These are phyloP conservation scores for Diarsia brunnea DNA, from an alignment of 2,888 invertebrate genomes.

Conservation along the genomic window DNA sequence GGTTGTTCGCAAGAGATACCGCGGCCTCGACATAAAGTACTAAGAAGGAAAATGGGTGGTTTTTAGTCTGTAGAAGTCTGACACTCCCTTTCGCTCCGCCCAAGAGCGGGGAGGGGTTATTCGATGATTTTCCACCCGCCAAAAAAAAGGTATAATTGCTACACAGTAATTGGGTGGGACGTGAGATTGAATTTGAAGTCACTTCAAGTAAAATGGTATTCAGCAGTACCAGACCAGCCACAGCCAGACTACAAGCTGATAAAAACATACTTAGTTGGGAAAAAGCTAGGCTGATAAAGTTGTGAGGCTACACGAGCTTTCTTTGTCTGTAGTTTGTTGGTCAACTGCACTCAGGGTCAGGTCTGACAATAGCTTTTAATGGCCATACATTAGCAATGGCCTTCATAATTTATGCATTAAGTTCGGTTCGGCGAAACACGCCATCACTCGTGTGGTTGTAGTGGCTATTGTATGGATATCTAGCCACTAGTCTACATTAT, in stretches of 20 bases:
- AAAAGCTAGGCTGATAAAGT: not conserved
- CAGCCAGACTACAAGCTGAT: not conserved
- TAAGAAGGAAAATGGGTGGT: too few species aligned
- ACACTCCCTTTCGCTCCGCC: too few species aligned
- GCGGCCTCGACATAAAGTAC: too few species aligned
- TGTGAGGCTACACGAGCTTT: not conserved
- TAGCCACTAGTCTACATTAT: not conserved
- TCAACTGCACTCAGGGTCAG: constrained; percentile 22
- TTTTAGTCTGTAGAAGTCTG: too few species aligned
- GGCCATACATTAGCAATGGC: constrained; percentile 29
- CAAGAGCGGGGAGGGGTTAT: too few species aligned
- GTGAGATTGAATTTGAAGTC: not conserved
- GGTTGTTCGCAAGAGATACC: too few species aligned
- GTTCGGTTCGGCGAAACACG: constrained; percentile 30
- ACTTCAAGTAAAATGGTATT: not conserved
- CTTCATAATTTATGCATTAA: constrained; percentile 51
- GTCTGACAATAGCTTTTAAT: constrained; percentile 9
- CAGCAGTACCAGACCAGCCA: not conserved
- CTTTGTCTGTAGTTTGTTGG: not conserved
- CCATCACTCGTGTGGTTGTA: constrained; percentile 21
- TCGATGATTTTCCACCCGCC: too few species aligned
- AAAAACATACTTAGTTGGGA: not conserved
- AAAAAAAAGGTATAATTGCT: too few species aligned
- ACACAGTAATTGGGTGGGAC: not conserved
- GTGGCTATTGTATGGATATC: not conserved